Evolutionary conservation across 2,797 vertebrate species (phyloP).

Genomic region (Craterocephalus amniculus): DNA sequence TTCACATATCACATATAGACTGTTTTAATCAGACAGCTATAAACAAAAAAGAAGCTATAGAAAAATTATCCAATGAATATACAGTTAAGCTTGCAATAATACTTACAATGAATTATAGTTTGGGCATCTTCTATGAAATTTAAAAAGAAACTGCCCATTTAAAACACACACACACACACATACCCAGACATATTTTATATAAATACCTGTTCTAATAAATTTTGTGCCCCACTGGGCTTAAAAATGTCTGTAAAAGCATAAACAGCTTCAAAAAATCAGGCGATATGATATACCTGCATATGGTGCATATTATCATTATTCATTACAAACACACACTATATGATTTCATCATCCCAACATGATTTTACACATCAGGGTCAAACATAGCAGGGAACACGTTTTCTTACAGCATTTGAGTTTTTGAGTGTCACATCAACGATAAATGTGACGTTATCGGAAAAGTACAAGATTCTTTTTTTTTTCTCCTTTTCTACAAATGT

Average conservation of each 20-base stretch:
- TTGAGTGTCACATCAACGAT: slow-evolving; percentile 52
- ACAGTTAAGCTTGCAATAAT: slow-evolving; percentile 79
- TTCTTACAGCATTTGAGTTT: slow-evolving; percentile 26
- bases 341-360: slow-evolving; percentile 57
- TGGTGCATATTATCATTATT: slow-evolving; percentile 61
- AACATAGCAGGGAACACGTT: slow-evolving; percentile 36
- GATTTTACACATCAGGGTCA: slow-evolving; percentile 61
- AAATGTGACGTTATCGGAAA: slow-evolving; percentile 60
- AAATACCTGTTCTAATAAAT: slow-evolving; percentile 80
- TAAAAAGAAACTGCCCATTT: slow-evolving; percentile 66
- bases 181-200: slow-evolving; percentile 54
- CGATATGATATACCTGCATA: slow-evolving; percentile 53
- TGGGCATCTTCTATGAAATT: slow-evolving; percentile 64
- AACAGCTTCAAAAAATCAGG: slow-evolving; percentile 62
- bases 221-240: slow-evolving; percentile 68
- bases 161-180: slow-evolving; percentile 56
- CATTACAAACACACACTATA: slow-evolving; percentile 71
- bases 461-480: slow-evolving; percentile 26
- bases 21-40: slow-evolving; percentile 57
- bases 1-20: slow-evolving; percentile 64
- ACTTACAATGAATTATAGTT: slow-evolving; percentile 77
- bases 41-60: slow-evolving; percentile 63
- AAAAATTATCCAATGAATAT: slow-evolving; percentile 75
- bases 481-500: slow-evolving; percentile 26
- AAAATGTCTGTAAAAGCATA: slow-evolving; percentile 62